Base-by-base conservation (phyloP, 2,113 vertebrate species). In the Tachuris rubrigastra region DNA sequence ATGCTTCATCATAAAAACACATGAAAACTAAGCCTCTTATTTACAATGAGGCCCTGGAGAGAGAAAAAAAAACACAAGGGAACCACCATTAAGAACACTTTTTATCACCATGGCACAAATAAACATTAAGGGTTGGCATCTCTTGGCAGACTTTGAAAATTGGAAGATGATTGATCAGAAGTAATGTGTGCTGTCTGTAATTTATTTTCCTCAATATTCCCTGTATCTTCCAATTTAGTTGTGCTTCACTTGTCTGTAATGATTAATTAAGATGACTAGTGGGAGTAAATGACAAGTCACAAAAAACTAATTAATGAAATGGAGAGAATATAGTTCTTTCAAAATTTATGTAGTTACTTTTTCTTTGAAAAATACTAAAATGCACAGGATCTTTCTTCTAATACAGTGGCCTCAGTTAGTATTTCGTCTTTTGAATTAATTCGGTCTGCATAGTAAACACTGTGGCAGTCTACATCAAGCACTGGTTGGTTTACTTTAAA, bases 11-110 rank as follows among this genome's bases (percentile, higher is more conserved):
- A 94, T 96, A 97, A 96, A 97, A 95, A 96, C 41, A 77, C 96
- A 89, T 96, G 96, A 97, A 98, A 98, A 97, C n/a, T 41, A 63
- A 96, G 75, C 55, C 91, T 97, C 93, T 98, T 95, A 91, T 89
- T 96, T 97, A 94, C 82, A 97, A 97, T 5, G 14, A 95, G 95
- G 53, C 95, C 93, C 96, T 82, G 53, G 97, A 97, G 96, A 97
- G 73, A 90, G 92, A 97, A 97, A 97, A 93, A 31, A 90, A 86
- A 96, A 73, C 94, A 95, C 95, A 59, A 86, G 92, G 96, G 98
- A 97, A 90, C 81, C 96, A 79, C 92, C 93, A 93, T 87, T 92
- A 95, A 89, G 93, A 93, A 85, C 78, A 85, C 75, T 96, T 96
- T 93, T 97, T 97, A 96, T 89, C 92, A 96, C 58, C 73, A 55